Evolutionary conservation across 2,113 vertebrate species (phyloP).

Genomic region (Gymnogyps californianus): DNA sequence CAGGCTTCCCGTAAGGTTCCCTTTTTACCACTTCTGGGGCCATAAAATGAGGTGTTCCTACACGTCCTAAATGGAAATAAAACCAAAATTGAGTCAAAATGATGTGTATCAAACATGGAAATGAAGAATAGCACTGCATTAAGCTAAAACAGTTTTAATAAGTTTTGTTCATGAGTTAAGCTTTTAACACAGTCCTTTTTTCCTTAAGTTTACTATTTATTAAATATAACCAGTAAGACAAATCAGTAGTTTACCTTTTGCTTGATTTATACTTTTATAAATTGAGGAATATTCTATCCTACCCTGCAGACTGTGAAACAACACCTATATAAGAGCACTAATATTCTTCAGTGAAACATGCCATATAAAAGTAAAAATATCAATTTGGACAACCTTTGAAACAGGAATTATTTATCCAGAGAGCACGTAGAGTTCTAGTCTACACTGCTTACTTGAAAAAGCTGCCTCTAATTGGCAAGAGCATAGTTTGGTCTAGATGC

Average conservation of each 20-base stretch:
- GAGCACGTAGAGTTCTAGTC: background rate
- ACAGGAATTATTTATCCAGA: background rate
- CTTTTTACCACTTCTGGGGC: constrained; percentile 98
- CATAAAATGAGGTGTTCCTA: constrained; percentile 99
- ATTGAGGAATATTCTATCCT: background rate
- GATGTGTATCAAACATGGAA: background rate
- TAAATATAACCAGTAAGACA: background rate
- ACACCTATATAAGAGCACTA: background rate
- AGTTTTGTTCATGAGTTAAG: background rate
- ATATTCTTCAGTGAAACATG: background rate
- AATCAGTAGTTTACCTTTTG: background rate
- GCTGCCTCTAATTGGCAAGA: background rate
- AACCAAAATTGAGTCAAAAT: background rate
- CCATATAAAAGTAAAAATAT: background rate
- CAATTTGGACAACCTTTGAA: background rate
- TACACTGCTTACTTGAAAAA: background rate
- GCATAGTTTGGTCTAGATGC: background rate
- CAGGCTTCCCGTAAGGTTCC: constrained; percentile 97
- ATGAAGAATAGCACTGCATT: background rate
- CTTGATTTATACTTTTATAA: background rate
- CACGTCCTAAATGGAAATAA: constrained; percentile 81
- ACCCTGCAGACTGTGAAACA: background rate
- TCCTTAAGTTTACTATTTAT: background rate
- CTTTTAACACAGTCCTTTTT: background rate
- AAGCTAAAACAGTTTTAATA: background rate